Evolutionary conservation across 2,797 vertebrate species (phyloP).

Genomic region (Danio tinwini): DNA sequence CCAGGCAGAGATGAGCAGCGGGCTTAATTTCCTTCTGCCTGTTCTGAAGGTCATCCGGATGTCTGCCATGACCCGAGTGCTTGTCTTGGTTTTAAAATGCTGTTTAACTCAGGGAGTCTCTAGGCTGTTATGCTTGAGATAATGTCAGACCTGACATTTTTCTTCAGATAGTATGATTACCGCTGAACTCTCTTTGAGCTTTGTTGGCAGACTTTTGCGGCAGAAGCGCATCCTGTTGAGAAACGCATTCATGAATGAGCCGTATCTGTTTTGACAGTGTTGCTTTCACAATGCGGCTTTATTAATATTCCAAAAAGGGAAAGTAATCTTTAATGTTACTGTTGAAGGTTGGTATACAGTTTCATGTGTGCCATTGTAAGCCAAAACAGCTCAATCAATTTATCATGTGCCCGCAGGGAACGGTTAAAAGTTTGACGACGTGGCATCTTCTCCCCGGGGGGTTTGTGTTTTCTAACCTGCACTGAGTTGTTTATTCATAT

Average conservation of each 20-base stretch:
- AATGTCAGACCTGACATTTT: conserved; percentile 43
- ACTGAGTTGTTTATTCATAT: conserved; percentile 20
- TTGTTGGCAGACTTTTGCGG: conserved; percentile 19
- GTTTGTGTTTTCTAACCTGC: conserved; percentile 21
- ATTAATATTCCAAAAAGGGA: conserved; percentile 40
- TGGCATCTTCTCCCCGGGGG: not conserved
- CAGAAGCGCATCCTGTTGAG: conserved; percentile 8
- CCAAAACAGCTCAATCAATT: conserved; percentile 13
- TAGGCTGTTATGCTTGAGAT: conserved; percentile 35
- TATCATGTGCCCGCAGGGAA: conserved; percentile 26
- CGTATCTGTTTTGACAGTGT: conserved; percentile 21
- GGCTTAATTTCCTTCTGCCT: conserved; percentile 37
- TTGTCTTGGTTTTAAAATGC: conserved; percentile 48
- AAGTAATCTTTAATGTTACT: conserved; percentile 9
- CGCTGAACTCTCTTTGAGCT: conserved; percentile 29
- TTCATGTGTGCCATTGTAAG: conserved; percentile 5
- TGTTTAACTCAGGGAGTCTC: conserved; percentile 48
- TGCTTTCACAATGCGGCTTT: not conserved
- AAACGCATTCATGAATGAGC: conserved; percentile 4
- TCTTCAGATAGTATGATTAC: conserved; percentile 47
- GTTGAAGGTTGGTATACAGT: conserved; percentile 26
- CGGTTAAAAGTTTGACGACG: conserved; percentile 22
- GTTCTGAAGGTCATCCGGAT: conserved; percentile 47
- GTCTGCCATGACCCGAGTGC: conserved; percentile 27
- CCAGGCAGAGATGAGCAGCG: conserved; percentile 26